Evolutionary conservation across 30 jellyfish, hydroid and myxozoan species (phyloP).

Genomic region (Chrysaora quinquecirrha): DNA sequence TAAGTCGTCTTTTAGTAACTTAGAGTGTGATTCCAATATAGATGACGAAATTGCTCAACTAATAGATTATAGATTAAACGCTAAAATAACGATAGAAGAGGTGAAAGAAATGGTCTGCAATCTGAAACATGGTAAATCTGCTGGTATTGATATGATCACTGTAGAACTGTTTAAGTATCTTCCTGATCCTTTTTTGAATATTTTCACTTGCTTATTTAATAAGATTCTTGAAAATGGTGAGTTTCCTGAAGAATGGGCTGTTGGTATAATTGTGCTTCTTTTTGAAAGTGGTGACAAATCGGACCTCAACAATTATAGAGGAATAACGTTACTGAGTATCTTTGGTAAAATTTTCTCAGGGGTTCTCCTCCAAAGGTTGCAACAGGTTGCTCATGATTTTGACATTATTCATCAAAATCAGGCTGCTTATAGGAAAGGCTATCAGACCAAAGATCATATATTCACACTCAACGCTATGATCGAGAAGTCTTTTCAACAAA

Average conservation of each 20-base stretch:
- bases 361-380: slow-evolving; percentile 17
- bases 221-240: slow-evolving; percentile 24
- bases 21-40: not conserved
- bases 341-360: slow-evolving; percentile 23
- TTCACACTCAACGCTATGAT: no score
- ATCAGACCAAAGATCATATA: no score
- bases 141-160: slow-evolving; percentile 4
- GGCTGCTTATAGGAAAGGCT: no score
- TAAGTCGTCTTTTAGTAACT: not conserved
- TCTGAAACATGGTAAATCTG: not conserved
- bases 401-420: no score
- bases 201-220: not conserved
- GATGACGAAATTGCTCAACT: not conserved
- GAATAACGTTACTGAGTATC: slow-evolving; percentile 24
- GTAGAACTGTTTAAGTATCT: no score
- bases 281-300: no score
- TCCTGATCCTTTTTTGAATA: no score
- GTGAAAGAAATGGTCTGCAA: not conserved
- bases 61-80: not conserved
- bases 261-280: no score
- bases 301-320: slow-evolving; percentile 47
- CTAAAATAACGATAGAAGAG: not conserved
- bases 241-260: no score
- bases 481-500: no score
- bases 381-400: no score